phyloP scores from a whole-genome alignment of 2,888 invertebrate genomes.

The Eupithecia tripunctaria region DNA sequence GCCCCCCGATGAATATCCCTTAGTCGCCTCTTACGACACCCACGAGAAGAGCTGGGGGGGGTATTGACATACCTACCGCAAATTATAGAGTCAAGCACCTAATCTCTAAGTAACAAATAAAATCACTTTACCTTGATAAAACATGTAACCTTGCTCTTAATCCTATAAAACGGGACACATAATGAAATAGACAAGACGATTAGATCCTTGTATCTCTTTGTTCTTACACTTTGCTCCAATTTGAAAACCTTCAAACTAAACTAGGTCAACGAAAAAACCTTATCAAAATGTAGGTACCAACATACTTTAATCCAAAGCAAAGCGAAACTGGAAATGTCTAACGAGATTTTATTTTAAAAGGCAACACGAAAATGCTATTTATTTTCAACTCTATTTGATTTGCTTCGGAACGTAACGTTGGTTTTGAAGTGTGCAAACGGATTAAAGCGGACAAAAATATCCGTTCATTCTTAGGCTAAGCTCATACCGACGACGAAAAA shows the following conservation, averaged over 20 bases:
- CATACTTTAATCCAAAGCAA: constrained; percentile 44
- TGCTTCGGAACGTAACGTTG: constrained; percentile 53
- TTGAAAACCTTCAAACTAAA: constrained; percentile 20
- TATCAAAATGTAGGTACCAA: background rate
- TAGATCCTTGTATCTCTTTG: background rate
- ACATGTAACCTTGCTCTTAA: background rate
- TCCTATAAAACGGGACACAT: background rate
- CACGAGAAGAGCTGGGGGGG: no score
- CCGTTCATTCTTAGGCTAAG: constrained; percentile 47
- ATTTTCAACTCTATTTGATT: constrained; percentile 67
- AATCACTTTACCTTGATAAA: background rate
- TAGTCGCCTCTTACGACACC: no score
- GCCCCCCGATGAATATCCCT: no score
- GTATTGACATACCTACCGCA: no score
- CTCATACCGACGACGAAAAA: background rate
- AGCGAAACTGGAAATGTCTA: constrained; percentile 63
- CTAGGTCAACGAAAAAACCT: constrained; percentile 27
- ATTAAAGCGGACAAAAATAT: constrained; percentile 63
- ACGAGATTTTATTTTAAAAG: constrained; percentile 66
- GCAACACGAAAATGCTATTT: constrained; percentile 65
- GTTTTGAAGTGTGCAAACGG: constrained; percentile 64
- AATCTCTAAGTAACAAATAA: background rate
- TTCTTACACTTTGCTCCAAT: background rate
- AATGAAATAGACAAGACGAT: background rate
- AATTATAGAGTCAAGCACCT: background rate